Evolutionary conservation across 2,113 vertebrate species (phyloP).

Genomic region (Fregetta grallaria): DNA sequence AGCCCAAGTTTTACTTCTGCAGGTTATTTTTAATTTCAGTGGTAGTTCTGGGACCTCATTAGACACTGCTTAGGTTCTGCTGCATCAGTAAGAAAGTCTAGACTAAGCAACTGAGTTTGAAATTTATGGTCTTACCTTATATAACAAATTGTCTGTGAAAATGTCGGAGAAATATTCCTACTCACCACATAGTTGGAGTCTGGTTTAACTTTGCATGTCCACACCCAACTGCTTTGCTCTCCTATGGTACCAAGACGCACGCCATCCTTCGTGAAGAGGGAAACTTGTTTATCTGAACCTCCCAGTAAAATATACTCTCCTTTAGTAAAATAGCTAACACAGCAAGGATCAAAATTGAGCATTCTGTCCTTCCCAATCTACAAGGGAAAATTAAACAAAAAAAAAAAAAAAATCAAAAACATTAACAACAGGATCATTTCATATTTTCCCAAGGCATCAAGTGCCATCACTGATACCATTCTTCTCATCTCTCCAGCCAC

Average conservation of each 20-base stretch:
- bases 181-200: constrained; percentile 97
- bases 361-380: constrained; percentile 91
- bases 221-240: constrained; percentile 94
- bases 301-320: constrained; percentile 94
- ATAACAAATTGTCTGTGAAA: background rate
- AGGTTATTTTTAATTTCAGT: background rate
- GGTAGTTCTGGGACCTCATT: background rate
- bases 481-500: background rate
- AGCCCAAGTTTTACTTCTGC: background rate
- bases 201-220: constrained; percentile 92
- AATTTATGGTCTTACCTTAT: background rate
- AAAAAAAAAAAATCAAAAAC: background rate
- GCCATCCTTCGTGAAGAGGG: constrained; percentile 94
- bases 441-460: background rate
- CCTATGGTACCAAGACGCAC: constrained; percentile 89
- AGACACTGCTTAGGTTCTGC: background rate
- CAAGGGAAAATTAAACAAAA: background rate
- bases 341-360: constrained; percentile 93
- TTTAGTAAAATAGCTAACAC: constrained; percentile 94
- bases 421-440: background rate
- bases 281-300: constrained; percentile 93
- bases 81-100: background rate
- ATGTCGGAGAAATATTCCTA: background rate
- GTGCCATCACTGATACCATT: background rate
- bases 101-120: background rate